These are phyloP conservation scores for Omphaloscelis lunosa DNA, from an alignment of 2,888 invertebrate genomes.

Conservation along the genomic window DNA sequence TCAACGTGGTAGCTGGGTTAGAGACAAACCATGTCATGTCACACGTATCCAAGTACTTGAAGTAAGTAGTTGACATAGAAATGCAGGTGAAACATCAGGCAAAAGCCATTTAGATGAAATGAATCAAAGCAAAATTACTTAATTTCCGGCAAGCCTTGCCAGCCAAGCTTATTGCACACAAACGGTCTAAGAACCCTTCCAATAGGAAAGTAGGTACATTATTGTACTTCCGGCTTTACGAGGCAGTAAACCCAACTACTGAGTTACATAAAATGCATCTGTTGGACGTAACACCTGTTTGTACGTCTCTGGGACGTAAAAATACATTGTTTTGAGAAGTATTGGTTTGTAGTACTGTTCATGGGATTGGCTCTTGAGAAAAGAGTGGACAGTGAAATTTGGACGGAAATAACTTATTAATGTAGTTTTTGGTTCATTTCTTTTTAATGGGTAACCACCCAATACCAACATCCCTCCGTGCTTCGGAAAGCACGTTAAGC, in stretches of 20 bases:
- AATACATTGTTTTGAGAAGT: conserved; percentile 58
- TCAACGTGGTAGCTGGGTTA: not conserved
- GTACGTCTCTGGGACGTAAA: conserved; percentile 48
- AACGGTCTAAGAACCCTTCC: not conserved
- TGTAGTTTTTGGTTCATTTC: no score
- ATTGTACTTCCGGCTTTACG: conserved; percentile 59
- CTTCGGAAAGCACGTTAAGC: no score
- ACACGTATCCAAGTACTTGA: not conserved
- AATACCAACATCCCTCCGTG: no score
- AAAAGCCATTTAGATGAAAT: conserved; percentile 5
- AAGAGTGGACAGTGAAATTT: not conserved
- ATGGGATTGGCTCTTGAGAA: conserved; percentile 12
- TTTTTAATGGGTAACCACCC: no score
- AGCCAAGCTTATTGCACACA: not conserved
- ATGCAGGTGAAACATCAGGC: not conserved
- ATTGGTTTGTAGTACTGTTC: conserved; percentile 19
- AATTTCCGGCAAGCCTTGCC: conserved; percentile 23
- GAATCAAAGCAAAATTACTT: conserved; percentile 39
- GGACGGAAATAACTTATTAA: not conserved
- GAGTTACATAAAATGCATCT: conserved; percentile 67
- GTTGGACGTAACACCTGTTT: conserved; percentile 62
- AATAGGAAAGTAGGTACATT: conserved; percentile 9
- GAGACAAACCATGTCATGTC: not conserved
- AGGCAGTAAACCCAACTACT: conserved; percentile 59
- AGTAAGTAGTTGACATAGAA: not conserved